Percentiles rank a stretch among this genome's conserved stretches.
Conservation (phyloP, 2,888 invertebrate genomes). For the Hemicrepidius hirtus region DNA sequence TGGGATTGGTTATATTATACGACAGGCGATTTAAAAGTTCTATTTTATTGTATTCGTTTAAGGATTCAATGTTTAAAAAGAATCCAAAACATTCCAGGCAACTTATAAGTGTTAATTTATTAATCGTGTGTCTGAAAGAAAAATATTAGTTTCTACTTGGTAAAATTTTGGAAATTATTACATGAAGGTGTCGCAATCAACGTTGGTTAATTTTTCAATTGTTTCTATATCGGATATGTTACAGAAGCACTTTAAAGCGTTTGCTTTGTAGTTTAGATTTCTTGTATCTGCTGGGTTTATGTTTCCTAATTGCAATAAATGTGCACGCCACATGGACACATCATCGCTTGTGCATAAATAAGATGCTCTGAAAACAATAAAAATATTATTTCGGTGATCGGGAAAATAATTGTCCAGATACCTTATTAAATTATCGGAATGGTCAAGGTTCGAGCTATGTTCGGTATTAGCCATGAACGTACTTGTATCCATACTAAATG, state of each 20-base stretch:
- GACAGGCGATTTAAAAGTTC: slow-evolving; percentile 62
- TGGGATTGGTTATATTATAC: slow-evolving; percentile 55
- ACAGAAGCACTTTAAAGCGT: slow-evolving; percentile 64
- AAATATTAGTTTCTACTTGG: slow-evolving; percentile 1
- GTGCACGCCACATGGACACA: slow-evolving; percentile 53
- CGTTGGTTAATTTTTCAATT: slow-evolving; percentile 57
- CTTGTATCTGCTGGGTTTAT: slow-evolving; percentile 44
- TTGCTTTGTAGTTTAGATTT: slow-evolving; percentile 59
- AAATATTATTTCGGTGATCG: too few relatives aligned
- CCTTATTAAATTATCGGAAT: slow-evolving; percentile 61
- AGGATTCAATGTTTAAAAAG: slow-evolving; percentile 57
- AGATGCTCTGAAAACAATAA: slow-evolving; percentile 53
- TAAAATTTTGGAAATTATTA: slow-evolving; percentile 43
- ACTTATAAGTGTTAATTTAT: slow-evolving; percentile 63
- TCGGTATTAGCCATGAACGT: slow-evolving; percentile 26
- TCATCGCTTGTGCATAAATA: slow-evolving; percentile 58
- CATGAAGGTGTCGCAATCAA: slow-evolving; percentile 60
- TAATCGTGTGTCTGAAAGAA: slow-evolving; percentile 62
- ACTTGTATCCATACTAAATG: slow-evolving; percentile 35
- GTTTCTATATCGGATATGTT: slow-evolving; percentile 61
- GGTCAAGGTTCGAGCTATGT: not conserved
- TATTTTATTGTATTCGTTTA: slow-evolving; percentile 61
- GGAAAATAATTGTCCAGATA: too few relatives aligned
- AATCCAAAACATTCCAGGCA: slow-evolving; percentile 64
- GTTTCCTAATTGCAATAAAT: slow-evolving; percentile 48